phyloP scores from a whole-genome alignment of 2,113 vertebrate genomes.

The Verasper variegatus region DNA sequence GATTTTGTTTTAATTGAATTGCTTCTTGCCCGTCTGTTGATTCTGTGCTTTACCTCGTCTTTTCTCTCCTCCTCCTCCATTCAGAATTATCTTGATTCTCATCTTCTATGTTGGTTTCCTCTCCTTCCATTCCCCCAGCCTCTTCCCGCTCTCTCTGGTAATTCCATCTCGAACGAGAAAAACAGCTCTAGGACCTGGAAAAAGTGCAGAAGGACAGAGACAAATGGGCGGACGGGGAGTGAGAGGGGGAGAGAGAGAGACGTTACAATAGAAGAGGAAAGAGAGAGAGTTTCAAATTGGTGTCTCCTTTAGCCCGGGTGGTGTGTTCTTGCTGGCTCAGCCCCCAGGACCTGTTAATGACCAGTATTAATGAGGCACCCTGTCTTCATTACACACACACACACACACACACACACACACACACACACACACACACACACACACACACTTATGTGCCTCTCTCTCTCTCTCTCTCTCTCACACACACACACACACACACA shows the following conservation, averaged over 20 bases:
- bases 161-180: slow-evolving; percentile 10
- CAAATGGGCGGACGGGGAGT: slow-evolving; percentile 12
- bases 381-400: slow-evolving; percentile 31
- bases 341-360: slow-evolving; percentile 42
- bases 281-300: slow-evolving; percentile 38
- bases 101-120: not conserved
- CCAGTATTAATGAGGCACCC: slow-evolving; percentile 46
- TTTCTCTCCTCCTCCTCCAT: not conserved
- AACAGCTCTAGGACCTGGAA: slow-evolving; percentile 2
- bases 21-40: no score
- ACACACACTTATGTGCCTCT: not conserved
- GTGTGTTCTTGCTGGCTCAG: slow-evolving; percentile 54
- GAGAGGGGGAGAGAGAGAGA: slow-evolving; percentile 13
- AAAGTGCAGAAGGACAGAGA: slow-evolving; percentile 31
- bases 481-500: slow-evolving; percentile 4
- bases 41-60: not conserved
- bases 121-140: not conserved
- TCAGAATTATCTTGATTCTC: not conserved
- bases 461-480: not conserved
- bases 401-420: not conserved
- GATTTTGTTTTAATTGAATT: not conserved
- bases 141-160: not conserved
- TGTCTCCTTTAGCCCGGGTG: slow-evolving; percentile 33
- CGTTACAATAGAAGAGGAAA: not conserved
- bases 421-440: not conserved